A percentile compares a stretch with the other conserved stretches of the same genome.
These are phyloP conservation scores for Sinosuthora webbiana DNA, from an alignment of 2,113 vertebrate species.

Conservation along the genomic window DNA sequence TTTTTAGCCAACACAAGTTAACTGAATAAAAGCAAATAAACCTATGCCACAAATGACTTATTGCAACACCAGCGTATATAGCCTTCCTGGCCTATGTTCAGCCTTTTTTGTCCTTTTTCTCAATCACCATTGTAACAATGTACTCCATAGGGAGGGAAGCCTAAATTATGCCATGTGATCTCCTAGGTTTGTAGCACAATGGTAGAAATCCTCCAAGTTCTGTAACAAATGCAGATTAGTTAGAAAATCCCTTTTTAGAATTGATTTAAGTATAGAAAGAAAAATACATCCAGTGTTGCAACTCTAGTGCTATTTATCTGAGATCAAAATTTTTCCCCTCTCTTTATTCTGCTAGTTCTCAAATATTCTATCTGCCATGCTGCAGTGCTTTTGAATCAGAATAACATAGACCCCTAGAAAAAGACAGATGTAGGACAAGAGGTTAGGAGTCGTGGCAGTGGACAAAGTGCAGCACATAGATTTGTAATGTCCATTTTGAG, in stretches of 20 bases:
- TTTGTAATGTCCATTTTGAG: background rate
- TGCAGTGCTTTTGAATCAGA: background rate
- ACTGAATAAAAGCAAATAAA: background rate
- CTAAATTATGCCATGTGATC: background rate
- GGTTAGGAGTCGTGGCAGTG: background rate
- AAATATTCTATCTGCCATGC: background rate
- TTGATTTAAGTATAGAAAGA: background rate
- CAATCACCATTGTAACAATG: background rate
- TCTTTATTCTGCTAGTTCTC: background rate
- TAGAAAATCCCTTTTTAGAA: constrained; percentile 24
- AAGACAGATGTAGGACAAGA: background rate
- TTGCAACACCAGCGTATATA: background rate
- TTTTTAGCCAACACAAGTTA: background rate
- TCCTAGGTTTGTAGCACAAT: background rate
- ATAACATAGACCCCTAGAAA: background rate
- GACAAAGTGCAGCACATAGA: background rate
- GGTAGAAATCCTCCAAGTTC: constrained; percentile 8
- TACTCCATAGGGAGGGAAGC: background rate
- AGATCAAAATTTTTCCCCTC: background rate
- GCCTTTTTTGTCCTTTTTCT: background rate
- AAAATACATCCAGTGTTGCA: background rate
- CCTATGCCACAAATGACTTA: background rate
- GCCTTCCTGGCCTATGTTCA: background rate
- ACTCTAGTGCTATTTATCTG: background rate
- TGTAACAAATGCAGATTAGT: constrained; percentile 37